Base-by-base conservation (phyloP, 2,113 vertebrate genomes). In the Orthonyx spaldingii region DNA sequence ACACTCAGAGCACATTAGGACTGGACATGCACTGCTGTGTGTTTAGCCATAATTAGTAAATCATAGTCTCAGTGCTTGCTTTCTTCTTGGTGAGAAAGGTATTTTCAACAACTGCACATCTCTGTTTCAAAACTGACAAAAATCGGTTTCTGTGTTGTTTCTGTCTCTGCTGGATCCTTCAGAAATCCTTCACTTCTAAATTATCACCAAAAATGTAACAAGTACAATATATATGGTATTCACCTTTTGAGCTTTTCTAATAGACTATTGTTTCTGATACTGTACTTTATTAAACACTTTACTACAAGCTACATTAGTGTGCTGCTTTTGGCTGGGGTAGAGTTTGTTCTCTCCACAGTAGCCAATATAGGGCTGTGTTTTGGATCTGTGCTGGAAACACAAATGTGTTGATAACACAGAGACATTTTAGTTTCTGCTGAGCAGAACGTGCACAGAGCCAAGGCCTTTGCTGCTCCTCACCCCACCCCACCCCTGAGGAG, bases 271-370 rank as follows among this genome's bases (percentile, higher is more conserved):
- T 97, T 96, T 97, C 96, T 94, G 96, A 94, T 86, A 92, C 91
- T 97, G 88, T 95, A 94, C 92, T 97, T 96, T 96, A 97, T 97
- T 97, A 97, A 97, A 97, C 93, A 96, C 92, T 97, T 97, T 95
- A 92, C 93, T 96, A 97, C 96, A 97, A 96, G 94, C 93, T 87
- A 90, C 63, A 89, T 78, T 70, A 50, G 55, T 63, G 69, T 92
- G 55, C 49, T 87, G 77, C 49, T 92, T 76, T 87, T 81, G 83
- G 76, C 49, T 69, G 69, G 69, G 20, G 24, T 50, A 69, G 63
- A 35, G 16, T 61, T 68, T 37, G 6, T 87, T 81, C 77, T 69
- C 76, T 81, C 17, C 55, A 22, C 24, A 75, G 47, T 16, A 44
- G 23, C 61, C 37, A 56, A 2, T 39, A 30, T 1, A 59, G 32